These are phyloP conservation scores for Ernsta delagoae DNA, from an alignment of 2,888 invertebrate genomes.

Conservation along the genomic window DNA sequence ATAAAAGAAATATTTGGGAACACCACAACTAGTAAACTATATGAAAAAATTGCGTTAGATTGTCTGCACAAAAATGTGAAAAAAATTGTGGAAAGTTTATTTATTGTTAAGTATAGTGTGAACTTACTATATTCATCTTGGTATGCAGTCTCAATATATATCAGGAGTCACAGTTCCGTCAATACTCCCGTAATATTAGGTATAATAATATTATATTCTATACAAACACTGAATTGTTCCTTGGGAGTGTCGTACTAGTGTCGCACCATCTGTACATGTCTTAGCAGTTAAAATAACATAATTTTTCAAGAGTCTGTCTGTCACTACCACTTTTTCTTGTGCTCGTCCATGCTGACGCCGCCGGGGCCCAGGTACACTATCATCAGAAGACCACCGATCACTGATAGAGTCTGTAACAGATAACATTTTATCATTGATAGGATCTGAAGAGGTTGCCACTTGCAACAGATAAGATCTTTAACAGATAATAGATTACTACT, in stretches of 20 bases:
- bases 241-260: conserved; percentile 15
- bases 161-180: not conserved
- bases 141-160: not conserved
- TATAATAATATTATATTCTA: not conserved
- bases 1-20: too few relatives aligned
- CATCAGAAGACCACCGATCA: conserved; percentile 99
- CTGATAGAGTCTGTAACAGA: conserved; percentile 94
- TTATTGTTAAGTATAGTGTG: too few relatives aligned
- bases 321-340: conserved; percentile 98
- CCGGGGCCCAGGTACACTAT: conserved; percentile 99
- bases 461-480: too few relatives aligned
- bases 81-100: too few relatives aligned
- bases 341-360: conserved; percentile 99
- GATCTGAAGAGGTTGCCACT: too few relatives aligned
- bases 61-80: too few relatives aligned
- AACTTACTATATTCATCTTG: not conserved
- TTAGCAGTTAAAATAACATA: conserved; percentile 16
- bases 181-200: not conserved
- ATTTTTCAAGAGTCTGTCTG: conserved; percentile 36
- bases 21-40: too few relatives aligned
- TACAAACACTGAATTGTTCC: conserved; percentile 26
- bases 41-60: too few relatives aligned
- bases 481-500: too few relatives aligned
- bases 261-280: conserved; percentile 17
- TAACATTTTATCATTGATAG: not conserved